Base-by-base conservation (phyloP, 2,888 invertebrate genomes). In the Apomyelois bistriatella region DNA sequence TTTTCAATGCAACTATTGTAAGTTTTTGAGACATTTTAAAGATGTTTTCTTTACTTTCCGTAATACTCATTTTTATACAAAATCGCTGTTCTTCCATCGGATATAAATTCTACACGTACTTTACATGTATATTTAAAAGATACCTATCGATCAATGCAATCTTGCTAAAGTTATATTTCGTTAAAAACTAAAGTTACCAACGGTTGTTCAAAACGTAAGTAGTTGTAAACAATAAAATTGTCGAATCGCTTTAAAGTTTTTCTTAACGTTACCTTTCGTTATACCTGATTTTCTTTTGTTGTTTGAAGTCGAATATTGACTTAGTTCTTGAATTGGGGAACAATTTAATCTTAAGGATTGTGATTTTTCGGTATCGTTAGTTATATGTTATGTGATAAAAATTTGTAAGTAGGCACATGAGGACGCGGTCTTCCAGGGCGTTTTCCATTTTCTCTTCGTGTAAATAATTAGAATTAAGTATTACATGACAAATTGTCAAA, bases 261-360 rank as follows among this genome's bases (percentile, higher is more conserved):
- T 73, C 67, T 79, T 76, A 85, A 76, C 77, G 89, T 90, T 89
- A 89, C 89, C 89, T 88, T 76, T 78, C 68, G 70, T 81, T 83
- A 71, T 88, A 88, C 87, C 88, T 87, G 87, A 86, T 81, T 76
- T 82, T 74, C 79, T 77, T 78, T 67, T 79, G 75, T 82, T 82
- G 73, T 81, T 79, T 69, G 58, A 61, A 70, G 76, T 81, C 76
- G 69, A 64, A 54, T 84, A 68, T 85, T 80, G 79, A 74, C 80
- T n/a, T n/a, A 69, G 66, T 74, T 64, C 62, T 76, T 72, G 59
- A 74, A 85, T 85, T 85, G 82, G 88, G 87, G 88, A 88, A 86
- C 87, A 89, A 88, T 82, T 84, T 86, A 85, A 76, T 80, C 66
- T 72, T 88, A 90, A 87, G 87, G 58, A 81, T 80, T 82, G 88